Percentiles rank a stretch among this genome's conserved stretches.
phyloP scores from a whole-genome alignment of 1,140 invertebrate genomes.

The Drosophila bifasciata region DNA sequence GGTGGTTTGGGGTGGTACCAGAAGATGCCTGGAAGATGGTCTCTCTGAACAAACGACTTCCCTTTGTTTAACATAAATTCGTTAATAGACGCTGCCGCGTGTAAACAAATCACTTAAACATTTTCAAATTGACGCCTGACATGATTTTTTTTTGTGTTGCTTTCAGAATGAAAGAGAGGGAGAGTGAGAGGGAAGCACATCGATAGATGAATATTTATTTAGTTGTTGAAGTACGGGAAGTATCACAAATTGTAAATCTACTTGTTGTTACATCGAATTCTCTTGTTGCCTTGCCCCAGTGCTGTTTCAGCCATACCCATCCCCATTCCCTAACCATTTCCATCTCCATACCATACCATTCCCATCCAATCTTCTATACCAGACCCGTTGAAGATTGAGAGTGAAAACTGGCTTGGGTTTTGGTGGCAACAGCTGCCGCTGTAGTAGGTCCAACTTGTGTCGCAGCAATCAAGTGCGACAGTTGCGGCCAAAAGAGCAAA shows the following conservation, averaged over 20 bases:
- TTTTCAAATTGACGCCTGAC: constrained; percentile 82
- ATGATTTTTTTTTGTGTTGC: constrained; percentile 63
- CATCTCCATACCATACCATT: neutral
- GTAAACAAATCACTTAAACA: constrained; percentile 83
- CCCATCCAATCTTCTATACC: neutral
- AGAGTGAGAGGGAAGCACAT: constrained; percentile 4
- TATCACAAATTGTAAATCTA: constrained; percentile 80
- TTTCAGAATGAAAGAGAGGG: constrained; percentile 11
- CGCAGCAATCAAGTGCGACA: constrained; percentile 19
- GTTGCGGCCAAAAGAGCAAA: constrained; percentile 6
- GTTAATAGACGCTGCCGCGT: constrained; percentile 82
- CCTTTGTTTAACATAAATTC: constrained; percentile 83
- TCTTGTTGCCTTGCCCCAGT: constrained; percentile 34
- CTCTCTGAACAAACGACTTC: constrained; percentile 75
- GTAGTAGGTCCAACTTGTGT: constrained; percentile 41
- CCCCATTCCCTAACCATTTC: neutral
- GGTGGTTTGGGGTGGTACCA: constrained; percentile 1
- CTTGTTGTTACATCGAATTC: constrained; percentile 64
- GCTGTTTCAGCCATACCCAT: neutral
- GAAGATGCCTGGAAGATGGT: constrained; percentile 10
- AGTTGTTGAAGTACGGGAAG: constrained; percentile 77
- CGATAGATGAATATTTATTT: constrained; percentile 79
- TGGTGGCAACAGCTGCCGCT: constrained; percentile 12
- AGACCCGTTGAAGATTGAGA: constrained; percentile 31
- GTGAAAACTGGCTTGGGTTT: constrained; percentile 42